phyloP scores from a whole-genome alignment of 2,888 invertebrate genomes.

The Penaeus monodon region DNA sequence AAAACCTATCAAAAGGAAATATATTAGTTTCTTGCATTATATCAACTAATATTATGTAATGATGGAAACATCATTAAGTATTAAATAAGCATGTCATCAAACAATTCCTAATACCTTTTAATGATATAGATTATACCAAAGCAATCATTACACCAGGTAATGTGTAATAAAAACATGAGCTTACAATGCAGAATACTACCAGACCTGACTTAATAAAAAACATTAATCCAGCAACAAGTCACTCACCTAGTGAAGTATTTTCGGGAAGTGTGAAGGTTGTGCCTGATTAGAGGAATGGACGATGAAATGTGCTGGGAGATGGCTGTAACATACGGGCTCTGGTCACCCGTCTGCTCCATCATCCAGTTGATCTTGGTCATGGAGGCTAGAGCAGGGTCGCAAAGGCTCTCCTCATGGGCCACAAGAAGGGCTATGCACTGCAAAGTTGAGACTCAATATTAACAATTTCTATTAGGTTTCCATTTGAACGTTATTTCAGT shows the following conservation, averaged over 20 bases:
- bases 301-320: conserved; percentile 88
- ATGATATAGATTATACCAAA: too few relatives aligned
- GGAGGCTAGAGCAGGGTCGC: conserved; percentile 90
- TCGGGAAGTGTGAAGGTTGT: conserved; percentile 88
- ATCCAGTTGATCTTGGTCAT: conserved; percentile 86
- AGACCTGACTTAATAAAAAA: too few relatives aligned
- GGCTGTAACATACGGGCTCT: conserved; percentile 93
- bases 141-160: too few relatives aligned
- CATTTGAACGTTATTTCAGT: too few relatives aligned
- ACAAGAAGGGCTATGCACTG: conserved; percentile 65
- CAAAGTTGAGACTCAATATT: background rate
- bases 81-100: too few relatives aligned
- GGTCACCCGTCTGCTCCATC: conserved; percentile 95
- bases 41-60: too few relatives aligned
- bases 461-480: too few relatives aligned
- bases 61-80: too few relatives aligned
- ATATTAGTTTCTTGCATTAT: background rate
- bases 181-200: too few relatives aligned
- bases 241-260: conserved; percentile 87
- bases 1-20: conserved; percentile 51
- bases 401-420: conserved; percentile 88
- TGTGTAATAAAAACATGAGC: too few relatives aligned
- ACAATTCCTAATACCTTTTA: too few relatives aligned
- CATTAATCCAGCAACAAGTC: background rate
- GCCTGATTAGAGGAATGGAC: conserved; percentile 88